Evolutionary conservation across 2,113 vertebrate species (phyloP), one percentile per base, ranked within the genome.

Genomic region (Patagioenas fasciata): DNA sequence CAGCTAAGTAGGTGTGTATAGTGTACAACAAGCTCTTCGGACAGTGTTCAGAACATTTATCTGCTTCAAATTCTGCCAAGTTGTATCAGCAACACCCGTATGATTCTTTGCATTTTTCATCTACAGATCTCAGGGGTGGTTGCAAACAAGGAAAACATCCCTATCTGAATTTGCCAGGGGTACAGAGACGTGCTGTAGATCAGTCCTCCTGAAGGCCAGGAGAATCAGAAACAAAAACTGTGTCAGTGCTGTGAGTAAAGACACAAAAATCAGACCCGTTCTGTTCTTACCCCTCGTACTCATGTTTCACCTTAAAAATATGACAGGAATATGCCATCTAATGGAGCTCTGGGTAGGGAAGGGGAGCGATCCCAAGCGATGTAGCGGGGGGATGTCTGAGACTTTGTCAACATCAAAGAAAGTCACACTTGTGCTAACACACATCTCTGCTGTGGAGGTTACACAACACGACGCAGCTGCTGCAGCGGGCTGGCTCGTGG

Each of bases 381-480:
- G 25, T 73, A 94, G 70, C 74, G 72, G 60, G 34, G 85, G 34
- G n/a, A 69, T 57, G n/a, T 29, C n/a, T 90, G 80, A 88, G 36
- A 44, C 50, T 72, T 93, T 56, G 88, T 77, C 74, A 89, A 31
- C 89, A 77, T 85, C 80, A 88, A 88, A 92, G 74, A 73, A 61
- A 80, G 88, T 56, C 85, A 78, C 87, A 58, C 21, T 91, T 85
- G 10, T 73, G 64, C 60, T 77, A 88, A 72, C 6, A 23, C 56
- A 82, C 88, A 60, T 16, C 31, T 88, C 79, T 70, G 67, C 51
- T 77, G 31, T 66, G 51, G 40, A 91, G 66, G 42, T 82, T 88
- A 36, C 3, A 69, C n/a, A 85, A 50, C 12, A 11, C 61, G 61
- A 40, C n/a, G 25, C 62, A 65, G 91, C 50, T 84, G 36, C 75